Base-by-base conservation (phyloP, 2,113 vertebrate species). In the Oreochromis tanganicae region DNA sequence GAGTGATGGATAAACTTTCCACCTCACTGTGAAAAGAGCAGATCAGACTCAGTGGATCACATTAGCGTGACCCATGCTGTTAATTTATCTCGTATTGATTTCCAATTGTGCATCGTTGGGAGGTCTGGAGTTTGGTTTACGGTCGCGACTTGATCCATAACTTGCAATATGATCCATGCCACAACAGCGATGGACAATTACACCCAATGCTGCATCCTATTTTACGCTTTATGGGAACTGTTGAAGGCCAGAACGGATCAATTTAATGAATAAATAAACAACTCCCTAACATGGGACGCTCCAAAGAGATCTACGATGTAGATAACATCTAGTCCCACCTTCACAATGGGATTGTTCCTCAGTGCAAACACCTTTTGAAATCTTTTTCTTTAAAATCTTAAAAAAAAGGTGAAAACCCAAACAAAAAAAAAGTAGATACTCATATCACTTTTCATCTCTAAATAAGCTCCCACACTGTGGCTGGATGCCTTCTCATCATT, bases 1-100 rank as follows among this genome's bases (percentile, higher is more conserved):
- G 3, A 68, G 48, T 13, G 63, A 82, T 19, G 9, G 48, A 81
- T 21, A 13, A 68, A 38, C 46, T 71, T 85, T 81, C 36, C 27
- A 50, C 87, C 55, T 82, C 56, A 46, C 4, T 10, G 16, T 29
- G 43, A 85, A 66, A 56, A 6, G 5, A 17, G 34, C 29, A 3
- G 21, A 79, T 78, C 78, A 56, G 46, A 90, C 16, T 63, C 4
- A 83, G 59, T 29, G 83, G 86, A 88, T 90, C 43, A 11, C 29
- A 84, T 80, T 78, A 50, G 81, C 14, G 29, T 16, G 80, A 85
- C 54, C 61, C 57, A 2, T 8, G 24, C 81, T 85, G 85, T 83
- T 88, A 91, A 96, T 94, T 90, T 89, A 93, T 94, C 21, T 5
- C 38, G 87, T 88, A 94, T 95, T 66, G 92, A 92, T 93, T 93